Base-by-base conservation (phyloP, 1,140 invertebrate genomes). In the Solenopsis invicta region DNA sequence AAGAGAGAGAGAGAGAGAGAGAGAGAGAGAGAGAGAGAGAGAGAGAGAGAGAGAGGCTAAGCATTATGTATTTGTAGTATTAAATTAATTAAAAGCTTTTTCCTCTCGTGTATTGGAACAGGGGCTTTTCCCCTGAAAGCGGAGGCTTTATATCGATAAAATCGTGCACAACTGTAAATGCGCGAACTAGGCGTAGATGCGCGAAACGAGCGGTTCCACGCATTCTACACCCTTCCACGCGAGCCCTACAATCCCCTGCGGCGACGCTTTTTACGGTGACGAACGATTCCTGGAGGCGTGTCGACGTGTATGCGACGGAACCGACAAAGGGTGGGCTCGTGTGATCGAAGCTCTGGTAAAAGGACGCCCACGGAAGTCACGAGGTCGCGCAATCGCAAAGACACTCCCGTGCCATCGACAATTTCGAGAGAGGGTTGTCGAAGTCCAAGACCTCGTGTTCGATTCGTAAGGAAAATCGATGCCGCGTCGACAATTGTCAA, bases 201-300 rank as follows among this genome's bases (percentile, higher is more conserved):
- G 62, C 48, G 75, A 78, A 77, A 50, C 50, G 54, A 62, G 82
- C 69, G 37, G 52, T 76, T 71, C 34, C n/a, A 72, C 34, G 85
- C 48, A 18, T 29, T 59, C 61, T 80, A 76, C 86, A 88, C 91
- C 87, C 87, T 89, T 71, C 67, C 67, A 76, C n/a, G 12, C 80
- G 78, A 86, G 66, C 61, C 77, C 72, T 74, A 67, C 71, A 86
- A 85, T 74, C 82, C 90, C 90, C 88, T 69, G 87, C 59, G 88
- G 87, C 75, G 90, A 91, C 56, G 87, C 84, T 91, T 92, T 93
- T 93, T 93, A 93, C 78, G 88, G 34, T 86, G 84, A 82, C 87
- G 82, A 48, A 93, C 88, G 91, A 92, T 86, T 92, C 86, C 90
- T 89, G 87, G 89, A 92, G 92, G 91, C 92, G 91, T 92, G 92